Base-by-base conservation (phyloP, 2,113 vertebrate species). In the Rostratula benghalensis region DNA sequence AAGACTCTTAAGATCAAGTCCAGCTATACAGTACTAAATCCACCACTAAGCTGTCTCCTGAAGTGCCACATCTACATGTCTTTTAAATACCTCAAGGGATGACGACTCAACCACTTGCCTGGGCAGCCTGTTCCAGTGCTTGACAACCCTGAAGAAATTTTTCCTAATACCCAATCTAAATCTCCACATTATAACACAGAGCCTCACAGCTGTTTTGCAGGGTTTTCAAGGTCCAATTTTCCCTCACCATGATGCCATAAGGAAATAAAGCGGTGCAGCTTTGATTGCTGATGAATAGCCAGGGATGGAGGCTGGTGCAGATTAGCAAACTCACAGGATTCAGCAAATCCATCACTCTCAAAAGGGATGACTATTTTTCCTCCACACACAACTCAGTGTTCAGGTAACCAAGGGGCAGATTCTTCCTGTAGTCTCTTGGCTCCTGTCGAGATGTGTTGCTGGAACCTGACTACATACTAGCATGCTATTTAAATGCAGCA, bases 241-340 rank as follows among this genome's bases (percentile, higher is more conserved):
- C 43, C 61, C 25, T 79, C 0, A 0, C 41, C 1, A 0, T 16
- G 28, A 41, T 7, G 5, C 46, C 54, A 7, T 28, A 46, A 63
- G 27, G 68, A 90, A 78, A 69, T 48, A 13, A 37, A 57, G 9
- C 2, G 7, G 15, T 19, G 6, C 25, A 30, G 43, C n/a, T 88
- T 70, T 46, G 22, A 22, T 33, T 53, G 18, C 46, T 13, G 19
- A 24, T 57, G 39, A 48, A 54, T 22, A 59, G 8, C 39, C 43
- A 64, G 31, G 30, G 25, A 18, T 30, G 4, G 51, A 70, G 13
- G 15, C 48, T 9, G 3, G n/a, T 9, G 27, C 39, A 10, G 12
- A 11, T 23, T 5, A n/a, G 33, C 21, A 68, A 14, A 24, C 17
- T 31, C 17, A 6, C 4, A 82, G 14, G 27, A 35, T 27, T 60